phyloP scores from a whole-genome alignment of 2,888 invertebrate species.

The Apodemia zela region DNA sequence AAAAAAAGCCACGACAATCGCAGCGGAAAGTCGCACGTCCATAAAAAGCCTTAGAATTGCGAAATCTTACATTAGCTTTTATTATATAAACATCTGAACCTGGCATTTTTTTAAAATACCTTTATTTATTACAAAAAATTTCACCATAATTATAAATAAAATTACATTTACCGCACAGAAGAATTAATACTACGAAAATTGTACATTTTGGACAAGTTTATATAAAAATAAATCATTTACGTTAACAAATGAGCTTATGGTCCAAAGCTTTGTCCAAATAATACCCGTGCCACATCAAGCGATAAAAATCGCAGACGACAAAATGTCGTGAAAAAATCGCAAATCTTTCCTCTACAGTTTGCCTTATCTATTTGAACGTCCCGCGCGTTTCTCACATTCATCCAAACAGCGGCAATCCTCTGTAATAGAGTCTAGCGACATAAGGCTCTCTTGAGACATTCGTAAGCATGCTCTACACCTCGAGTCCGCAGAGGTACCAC shows the following conservation, averaged over 20 bases:
- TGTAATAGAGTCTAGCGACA: slow-evolving; percentile 69
- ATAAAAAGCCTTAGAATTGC: slow-evolving; percentile 22
- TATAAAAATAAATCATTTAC: slow-evolving; percentile 15
- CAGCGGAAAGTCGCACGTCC: slow-evolving; percentile 16
- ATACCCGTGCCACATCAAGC: slow-evolving; percentile 21
- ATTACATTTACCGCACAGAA: slow-evolving; percentile 14
- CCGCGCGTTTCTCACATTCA: slow-evolving; percentile 48
- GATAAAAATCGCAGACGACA: slow-evolving; percentile 7
- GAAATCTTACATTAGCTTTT: slow-evolving; percentile 20
- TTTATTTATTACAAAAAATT: slow-evolving; percentile 25
- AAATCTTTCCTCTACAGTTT: not conserved
- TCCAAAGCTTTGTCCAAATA: slow-evolving; percentile 13
- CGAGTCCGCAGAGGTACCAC: slow-evolving; percentile 65
- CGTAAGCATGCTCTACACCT: slow-evolving; percentile 62
- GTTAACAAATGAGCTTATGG: slow-evolving; percentile 11
- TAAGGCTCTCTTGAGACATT: slow-evolving; percentile 68
- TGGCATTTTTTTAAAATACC: slow-evolving; percentile 32
- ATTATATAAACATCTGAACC: slow-evolving; percentile 30
- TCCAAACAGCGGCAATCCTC: slow-evolving; percentile 64
- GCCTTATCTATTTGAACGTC: slow-evolving; percentile 52
- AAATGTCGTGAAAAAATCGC: slow-evolving; percentile 3
- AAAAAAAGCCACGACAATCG: slow-evolving; percentile 26
- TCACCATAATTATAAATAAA: slow-evolving; percentile 22
- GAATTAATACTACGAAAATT: slow-evolving; percentile 20
- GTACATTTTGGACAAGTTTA: slow-evolving; percentile 21